Evolutionary conservation across 2,797 vertebrate genomes (phyloP).

Genomic region (Cirrhinus molitorella): DNA sequence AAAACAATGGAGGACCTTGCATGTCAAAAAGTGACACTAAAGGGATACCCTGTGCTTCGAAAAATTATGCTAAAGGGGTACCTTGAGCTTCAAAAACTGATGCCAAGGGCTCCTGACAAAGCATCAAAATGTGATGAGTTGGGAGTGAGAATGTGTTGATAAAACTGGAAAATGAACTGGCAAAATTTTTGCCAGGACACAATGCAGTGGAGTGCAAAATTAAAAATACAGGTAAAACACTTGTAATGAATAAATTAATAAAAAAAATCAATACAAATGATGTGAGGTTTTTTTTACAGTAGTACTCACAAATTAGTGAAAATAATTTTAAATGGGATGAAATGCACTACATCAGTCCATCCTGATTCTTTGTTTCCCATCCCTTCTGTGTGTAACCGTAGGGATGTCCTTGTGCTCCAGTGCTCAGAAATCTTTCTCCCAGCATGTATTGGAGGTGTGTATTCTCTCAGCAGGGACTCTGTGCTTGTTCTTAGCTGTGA

Average conservation of each 20-base stretch:
- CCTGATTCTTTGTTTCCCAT: conserved; percentile 1
- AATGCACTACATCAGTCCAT: not conserved
- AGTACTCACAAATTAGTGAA: not conserved
- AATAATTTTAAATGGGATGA: not conserved
- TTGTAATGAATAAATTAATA: not conserved
- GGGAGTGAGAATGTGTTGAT: no score
- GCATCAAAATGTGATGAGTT: no score
- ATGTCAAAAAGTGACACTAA: no score
- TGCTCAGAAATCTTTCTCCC: conserved; percentile 44
- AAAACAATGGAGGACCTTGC: no score
- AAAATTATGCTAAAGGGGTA: no score
- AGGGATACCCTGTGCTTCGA: no score
- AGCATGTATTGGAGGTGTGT: conserved; percentile 44
- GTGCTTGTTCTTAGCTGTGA: conserved; percentile 19
- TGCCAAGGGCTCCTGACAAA: no score
- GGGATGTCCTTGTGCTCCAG: conserved; percentile 15
- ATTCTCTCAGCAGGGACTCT: conserved; percentile 39
- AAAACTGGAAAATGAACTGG: not conserved
- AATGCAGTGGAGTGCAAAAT: not conserved
- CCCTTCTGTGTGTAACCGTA: conserved; percentile 28
- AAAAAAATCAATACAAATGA: not conserved
- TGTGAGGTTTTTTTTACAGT: not conserved
- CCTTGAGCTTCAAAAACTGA: no score
- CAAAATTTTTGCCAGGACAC: not conserved
- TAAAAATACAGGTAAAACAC: not conserved